A percentile compares a stretch with the other conserved stretches of the same genome.
phyloP scores from a whole-genome alignment of 2,888 invertebrate species.

The Metacarcinus magister region DNA sequence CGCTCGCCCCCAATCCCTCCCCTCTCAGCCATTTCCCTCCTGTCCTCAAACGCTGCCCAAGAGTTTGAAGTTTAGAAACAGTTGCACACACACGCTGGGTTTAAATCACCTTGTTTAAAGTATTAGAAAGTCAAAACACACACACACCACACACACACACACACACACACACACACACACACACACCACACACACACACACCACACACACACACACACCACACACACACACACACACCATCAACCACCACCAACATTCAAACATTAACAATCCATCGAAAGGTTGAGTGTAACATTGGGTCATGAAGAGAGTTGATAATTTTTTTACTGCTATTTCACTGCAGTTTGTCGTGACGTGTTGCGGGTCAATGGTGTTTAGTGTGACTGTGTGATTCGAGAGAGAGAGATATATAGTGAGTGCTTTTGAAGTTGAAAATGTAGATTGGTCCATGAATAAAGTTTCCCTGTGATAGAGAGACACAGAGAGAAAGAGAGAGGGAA shows the following conservation, averaged over 20 bases:
- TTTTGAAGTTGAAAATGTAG: background rate
- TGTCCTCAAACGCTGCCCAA: background rate
- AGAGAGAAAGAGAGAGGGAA: background rate
- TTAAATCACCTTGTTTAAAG: background rate
- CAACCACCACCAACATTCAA: background rate
- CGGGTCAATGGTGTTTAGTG: background rate
- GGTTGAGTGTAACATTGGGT: background rate
- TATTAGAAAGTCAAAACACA: background rate
- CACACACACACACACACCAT: background rate
- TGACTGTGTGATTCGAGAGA: background rate
- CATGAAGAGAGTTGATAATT: background rate
- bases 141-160: slow-evolving; percentile 40
- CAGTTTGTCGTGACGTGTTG: background rate
- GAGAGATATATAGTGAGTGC: background rate
- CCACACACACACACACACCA: background rate
- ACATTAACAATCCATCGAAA: background rate
- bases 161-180: slow-evolving; percentile 30
- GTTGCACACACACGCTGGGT: background rate
- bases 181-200: slow-evolving; percentile 35
- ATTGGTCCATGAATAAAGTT: background rate
- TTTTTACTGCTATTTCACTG: background rate
- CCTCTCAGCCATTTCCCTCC: background rate
- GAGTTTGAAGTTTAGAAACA: background rate
- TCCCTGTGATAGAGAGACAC: background rate
- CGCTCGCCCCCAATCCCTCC: background rate